Evolutionary conservation across 2,888 invertebrate genomes (phyloP), one percentile per base, ranked within the genome.

Genomic region (Vanessa cardui): DNA sequence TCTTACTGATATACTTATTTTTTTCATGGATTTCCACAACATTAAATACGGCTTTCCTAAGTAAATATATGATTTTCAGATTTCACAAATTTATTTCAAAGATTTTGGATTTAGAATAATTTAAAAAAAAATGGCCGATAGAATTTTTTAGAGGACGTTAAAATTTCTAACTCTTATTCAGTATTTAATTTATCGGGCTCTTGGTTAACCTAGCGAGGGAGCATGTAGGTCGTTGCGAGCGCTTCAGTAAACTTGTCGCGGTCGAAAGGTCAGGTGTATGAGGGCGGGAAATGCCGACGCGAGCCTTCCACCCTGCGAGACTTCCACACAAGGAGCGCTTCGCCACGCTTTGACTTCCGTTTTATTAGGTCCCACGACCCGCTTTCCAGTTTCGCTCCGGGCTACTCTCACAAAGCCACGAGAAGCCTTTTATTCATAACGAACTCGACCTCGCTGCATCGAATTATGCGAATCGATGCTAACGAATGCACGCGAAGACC

Each of bases 221-320:
- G 84, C 83, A 91, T 90, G 80, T 92, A 92, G 92, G 92, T 92
- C 92, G 89, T 82, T 79, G 77, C 84, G 83, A 85, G 84, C 87
- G 89, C 88, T 87, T 89, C 89, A 85, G 84, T 88, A 87, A 91
- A 88, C 90, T 90, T 84, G 90, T 89, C 88, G 87, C 87, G 84
- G 86, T 79, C 85, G 83, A 91, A 92, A 92, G 92, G 91, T 91
- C 92, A 92, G 90, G 90, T 90, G 90, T 90, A 89, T 89, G 87
- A 88, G 89, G 89, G 85, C 89, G 88, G 88, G 88, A 89, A 90
- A 87, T 85, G 85, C 82, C 88, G 84, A 86, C 85, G 86, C 86
- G 84, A 83, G 80, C 82, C 79, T 84, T 80, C 82, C 80, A 80
- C 81, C 80, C 80, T 68, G 75, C 70, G 77, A 77, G 82, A 75